Conservation (phyloP, 1,140 invertebrate genomes). For the Phenacoccus solenopsis region DNA sequence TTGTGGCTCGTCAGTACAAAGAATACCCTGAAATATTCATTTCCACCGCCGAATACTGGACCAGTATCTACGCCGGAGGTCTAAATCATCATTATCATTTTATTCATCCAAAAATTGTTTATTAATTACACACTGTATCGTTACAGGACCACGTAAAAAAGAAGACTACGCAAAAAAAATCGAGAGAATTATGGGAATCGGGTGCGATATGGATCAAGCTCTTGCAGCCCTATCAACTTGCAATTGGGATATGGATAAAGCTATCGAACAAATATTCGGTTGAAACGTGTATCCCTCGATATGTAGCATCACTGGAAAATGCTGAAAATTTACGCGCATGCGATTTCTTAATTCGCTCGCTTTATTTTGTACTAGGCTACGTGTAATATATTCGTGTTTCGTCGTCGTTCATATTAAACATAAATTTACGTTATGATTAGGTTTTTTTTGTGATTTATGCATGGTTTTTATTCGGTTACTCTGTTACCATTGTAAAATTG, state of each 20-base stretch:
- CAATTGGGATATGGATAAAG: conserved; percentile 78
- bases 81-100: too few species aligned
- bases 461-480: background rate
- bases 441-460: background rate
- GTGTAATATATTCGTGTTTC: background rate
- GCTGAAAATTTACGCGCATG: too few species aligned
- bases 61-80: conserved; percentile 66
- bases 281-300: background rate
- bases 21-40: conserved; percentile 74
- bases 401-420: background rate
- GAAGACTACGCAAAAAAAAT: conserved; percentile 70
- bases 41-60: conserved; percentile 88
- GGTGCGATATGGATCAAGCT: conserved; percentile 69
- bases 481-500: conserved; percentile 15
- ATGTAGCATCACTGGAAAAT: too few species aligned
- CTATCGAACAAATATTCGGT: conserved; percentile 76
- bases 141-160: conserved; percentile 52
- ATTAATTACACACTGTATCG: conserved; percentile 23
- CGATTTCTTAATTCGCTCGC: too few species aligned
- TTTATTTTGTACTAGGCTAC: background rate
- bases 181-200: conserved; percentile 69
- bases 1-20: conserved; percentile 95
- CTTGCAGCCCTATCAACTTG: conserved; percentile 73
- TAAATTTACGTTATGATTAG: background rate
- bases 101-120: background rate